Base-by-base conservation (phyloP, 2,888 invertebrate species). In the Hylaea fasciaria region DNA sequence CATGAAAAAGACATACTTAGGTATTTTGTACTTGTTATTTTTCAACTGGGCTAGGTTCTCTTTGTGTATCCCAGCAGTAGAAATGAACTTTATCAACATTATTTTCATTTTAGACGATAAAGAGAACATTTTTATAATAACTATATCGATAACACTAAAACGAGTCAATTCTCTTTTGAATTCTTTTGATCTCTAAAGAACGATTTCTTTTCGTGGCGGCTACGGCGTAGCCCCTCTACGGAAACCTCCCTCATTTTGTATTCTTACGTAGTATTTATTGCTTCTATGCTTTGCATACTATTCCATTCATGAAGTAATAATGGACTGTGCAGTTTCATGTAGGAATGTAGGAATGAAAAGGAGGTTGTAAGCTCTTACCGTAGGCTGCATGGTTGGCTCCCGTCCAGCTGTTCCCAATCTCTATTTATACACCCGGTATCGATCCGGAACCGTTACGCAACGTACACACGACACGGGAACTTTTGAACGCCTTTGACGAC, bases 381-480 rank as follows among this genome's bases (percentile, higher is more conserved):
- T 78, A 76, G 91, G 83, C 84, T 91, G 91, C 91, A 92, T 89
- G 74, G 65, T 84, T 86, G 87, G 85, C 89, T 65, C 59, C 54
- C 73, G 74, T 90, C 91, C 91, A 92, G 91, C 90, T 92, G 90
- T 88, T 90, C 81, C 80, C 85, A 83, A 86, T 77, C 77, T 73
- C 88, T 92, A 91, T 91, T 87, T 89, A 89, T 91, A 90, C 88
- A 83, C 83, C 80, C 82, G 82, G 78, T 91, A 92, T 92, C 83
- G 91, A 92, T 91, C 74, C 86, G 88, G 87, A 82, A 85, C 84
- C 65, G 86, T 92, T 92, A 89, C 89, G 91, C 88, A 92, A 91
- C 81, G 75, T 69, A 81, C 78, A 82, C 79, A 83, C 86, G 80
- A 73, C 80, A 78, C 79, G 74, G 76, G 70, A 81, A 86, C 80